These are phyloP conservation scores for Drosophila sproati DNA, from an alignment of 1,140 invertebrate genomes.

Conservation along the genomic window DNA sequence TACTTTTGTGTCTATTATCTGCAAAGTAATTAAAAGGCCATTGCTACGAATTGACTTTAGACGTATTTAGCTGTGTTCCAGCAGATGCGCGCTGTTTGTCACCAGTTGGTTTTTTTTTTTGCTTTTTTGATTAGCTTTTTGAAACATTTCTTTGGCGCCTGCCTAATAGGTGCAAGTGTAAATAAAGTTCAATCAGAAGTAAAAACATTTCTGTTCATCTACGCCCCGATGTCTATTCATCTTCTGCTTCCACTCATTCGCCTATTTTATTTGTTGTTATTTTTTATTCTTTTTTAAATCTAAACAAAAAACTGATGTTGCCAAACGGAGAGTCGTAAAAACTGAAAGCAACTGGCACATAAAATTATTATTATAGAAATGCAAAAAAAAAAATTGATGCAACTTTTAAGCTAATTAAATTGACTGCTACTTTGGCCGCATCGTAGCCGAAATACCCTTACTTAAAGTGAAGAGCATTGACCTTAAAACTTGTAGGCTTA, in stretches of 20 bases:
- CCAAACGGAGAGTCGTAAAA: conserved; percentile 31
- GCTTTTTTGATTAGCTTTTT: neutral
- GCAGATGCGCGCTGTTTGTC: conserved; percentile 1
- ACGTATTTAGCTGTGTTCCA: no score
- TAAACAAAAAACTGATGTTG: conserved; percentile 28
- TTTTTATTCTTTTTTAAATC: conserved; percentile 4
- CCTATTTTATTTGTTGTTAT: neutral
- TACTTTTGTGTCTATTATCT: conserved; percentile 71
- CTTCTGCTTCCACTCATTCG: neutral
- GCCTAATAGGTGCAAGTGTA: conserved; percentile 37
- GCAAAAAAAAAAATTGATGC: neutral
- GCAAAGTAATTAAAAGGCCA: conserved; percentile 76
- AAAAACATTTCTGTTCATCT: conserved; percentile 14
- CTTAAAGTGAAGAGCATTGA: no score
- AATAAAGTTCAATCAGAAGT: conserved; percentile 22
- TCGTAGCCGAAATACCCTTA: neutral
- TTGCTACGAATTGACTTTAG: conserved; percentile 60
- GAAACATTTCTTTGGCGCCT: conserved; percentile 9
- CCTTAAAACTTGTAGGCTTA: no score
- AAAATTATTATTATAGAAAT: neutral
- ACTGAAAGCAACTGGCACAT: neutral
- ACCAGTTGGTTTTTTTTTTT: conserved; percentile 3
- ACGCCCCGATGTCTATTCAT: no score
- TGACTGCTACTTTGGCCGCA: neutral
- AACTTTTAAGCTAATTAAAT: neutral